Conservation (phyloP, 92 coral and sea anemone species). For the Porites rus region DNA sequence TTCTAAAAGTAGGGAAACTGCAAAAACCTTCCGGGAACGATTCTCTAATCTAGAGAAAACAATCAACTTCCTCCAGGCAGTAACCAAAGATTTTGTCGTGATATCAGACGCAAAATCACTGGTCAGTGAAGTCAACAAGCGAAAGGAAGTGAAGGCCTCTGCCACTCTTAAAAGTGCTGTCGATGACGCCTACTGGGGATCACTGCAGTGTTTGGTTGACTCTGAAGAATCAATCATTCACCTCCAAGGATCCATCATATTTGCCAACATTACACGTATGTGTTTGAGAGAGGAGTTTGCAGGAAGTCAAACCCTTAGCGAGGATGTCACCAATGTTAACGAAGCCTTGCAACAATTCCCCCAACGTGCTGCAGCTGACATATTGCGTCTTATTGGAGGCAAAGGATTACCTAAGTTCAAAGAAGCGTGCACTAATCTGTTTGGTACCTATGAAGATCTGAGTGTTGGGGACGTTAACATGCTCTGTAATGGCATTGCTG, state of each 20-base stretch:
- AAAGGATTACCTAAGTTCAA: conserved; percentile 38
- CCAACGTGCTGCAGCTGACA: conserved; percentile 18
- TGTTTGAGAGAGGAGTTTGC: conserved; percentile 33
- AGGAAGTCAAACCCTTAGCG: not conserved
- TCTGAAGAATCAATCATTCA: conserved; percentile 41
- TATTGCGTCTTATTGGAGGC: conserved; percentile 16
- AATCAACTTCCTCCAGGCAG: conserved; percentile 35
- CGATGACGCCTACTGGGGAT: conserved; percentile 75
- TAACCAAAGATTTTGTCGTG: conserved; percentile 19
- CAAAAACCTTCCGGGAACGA: not conserved
- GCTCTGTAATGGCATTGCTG: conserved; percentile 50
- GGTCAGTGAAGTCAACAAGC: conserved; percentile 24
- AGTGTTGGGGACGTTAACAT: conserved; percentile 39
- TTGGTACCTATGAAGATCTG: conserved; percentile 25
- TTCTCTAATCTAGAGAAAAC: conserved; percentile 48
- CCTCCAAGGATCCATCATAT: conserved; percentile 48
- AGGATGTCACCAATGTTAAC: not conserved
- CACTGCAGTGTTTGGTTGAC: conserved; percentile 37
- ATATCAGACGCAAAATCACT: conserved; percentile 22
- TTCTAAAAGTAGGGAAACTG: not conserved
- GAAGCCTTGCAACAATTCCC: too few species aligned
- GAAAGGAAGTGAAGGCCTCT: conserved; percentile 15
- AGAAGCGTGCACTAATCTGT: conserved; percentile 9
- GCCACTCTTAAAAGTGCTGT: conserved; percentile 44
- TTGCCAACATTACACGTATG: conserved; percentile 62